Conservation (phyloP, 1,140 invertebrate genomes). For the Aphelenchoides besseyi region DNA sequence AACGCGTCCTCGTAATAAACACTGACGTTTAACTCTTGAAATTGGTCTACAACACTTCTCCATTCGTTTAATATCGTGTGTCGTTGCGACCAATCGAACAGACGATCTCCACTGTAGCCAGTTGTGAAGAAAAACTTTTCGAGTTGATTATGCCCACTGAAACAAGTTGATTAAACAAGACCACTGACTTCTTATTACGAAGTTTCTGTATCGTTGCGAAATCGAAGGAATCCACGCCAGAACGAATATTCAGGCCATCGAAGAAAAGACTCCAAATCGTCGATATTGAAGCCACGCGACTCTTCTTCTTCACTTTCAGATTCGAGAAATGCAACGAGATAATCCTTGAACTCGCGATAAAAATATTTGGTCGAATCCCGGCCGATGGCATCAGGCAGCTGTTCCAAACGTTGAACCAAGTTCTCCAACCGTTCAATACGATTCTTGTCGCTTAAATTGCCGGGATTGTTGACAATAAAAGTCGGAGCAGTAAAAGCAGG, state of each 20-base stretch:
- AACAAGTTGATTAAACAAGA: not conserved
- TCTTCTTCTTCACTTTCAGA: slow-evolving; percentile 1
- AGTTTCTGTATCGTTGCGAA: not conserved
- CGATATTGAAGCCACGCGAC: not conserved
- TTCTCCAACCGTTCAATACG: slow-evolving; percentile 11
- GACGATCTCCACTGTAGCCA: slow-evolving; percentile 19
- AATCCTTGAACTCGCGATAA: slow-evolving; percentile 21
- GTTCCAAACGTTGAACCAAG: slow-evolving; percentile 22
- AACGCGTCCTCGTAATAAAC: slow-evolving; percentile 27
- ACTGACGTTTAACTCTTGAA: slow-evolving; percentile 15
- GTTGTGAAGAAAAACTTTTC: slow-evolving; percentile 29
- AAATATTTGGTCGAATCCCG: slow-evolving; percentile 29
- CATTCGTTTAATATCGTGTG: slow-evolving; percentile 12
- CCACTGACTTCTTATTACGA: not conserved
- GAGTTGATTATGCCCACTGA: not conserved
- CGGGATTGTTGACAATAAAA: slow-evolving; percentile 26
- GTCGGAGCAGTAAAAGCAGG: slow-evolving; percentile 18
- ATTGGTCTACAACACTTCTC: not conserved
- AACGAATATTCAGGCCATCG: slow-evolving; percentile 29
- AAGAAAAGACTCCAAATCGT: slow-evolving; percentile 24
- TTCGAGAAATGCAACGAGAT: slow-evolving; percentile 17
- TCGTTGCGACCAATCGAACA: slow-evolving; percentile 7
- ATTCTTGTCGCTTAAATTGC: slow-evolving; percentile 21
- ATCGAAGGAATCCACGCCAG: slow-evolving; percentile 23
- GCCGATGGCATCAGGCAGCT: slow-evolving; percentile 22